Conservation (phyloP, 2,797 vertebrate species). For the Pachyuromys duprasi region DNA sequence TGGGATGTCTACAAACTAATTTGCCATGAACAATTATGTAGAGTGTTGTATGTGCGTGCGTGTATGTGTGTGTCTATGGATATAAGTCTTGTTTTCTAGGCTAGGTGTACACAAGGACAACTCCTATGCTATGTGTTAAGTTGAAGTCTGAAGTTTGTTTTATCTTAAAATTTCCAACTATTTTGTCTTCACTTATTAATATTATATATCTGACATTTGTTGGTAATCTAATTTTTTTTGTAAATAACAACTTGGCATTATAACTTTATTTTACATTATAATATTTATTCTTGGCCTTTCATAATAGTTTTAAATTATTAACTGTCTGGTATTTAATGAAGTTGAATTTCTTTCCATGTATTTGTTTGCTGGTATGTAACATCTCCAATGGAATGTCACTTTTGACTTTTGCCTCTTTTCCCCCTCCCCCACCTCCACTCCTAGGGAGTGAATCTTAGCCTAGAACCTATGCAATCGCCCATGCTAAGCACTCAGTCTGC, state of each 20-base stretch:
- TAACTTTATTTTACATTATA: not conserved
- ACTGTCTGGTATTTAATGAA: not conserved
- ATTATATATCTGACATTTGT: not conserved
- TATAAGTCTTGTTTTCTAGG: not conserved
- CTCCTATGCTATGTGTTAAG: not conserved
- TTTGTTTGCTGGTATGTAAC: not conserved
- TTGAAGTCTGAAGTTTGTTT: not conserved
- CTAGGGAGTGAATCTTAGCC: fast-evolving
- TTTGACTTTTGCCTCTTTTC: not conserved
- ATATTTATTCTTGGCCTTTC: not conserved
- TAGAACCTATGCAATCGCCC: not conserved
- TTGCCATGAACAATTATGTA: not conserved
- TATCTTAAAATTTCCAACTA: not conserved
- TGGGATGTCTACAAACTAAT: not conserved
- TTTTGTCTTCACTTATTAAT: not conserved
- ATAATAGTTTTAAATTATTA: not conserved
- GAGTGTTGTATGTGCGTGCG: too few species aligned
- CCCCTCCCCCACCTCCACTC: too few species aligned
- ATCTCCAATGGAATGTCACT: not conserved
- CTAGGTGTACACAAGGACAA: not conserved
- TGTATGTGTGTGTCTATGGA: too few species aligned
- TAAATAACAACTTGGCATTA: not conserved
- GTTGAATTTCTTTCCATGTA: not conserved
- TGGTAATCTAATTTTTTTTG: not conserved
- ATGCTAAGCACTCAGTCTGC: not conserved